Base-by-base conservation (phyloP, 2,113 vertebrate genomes). In the Bufo bufo region DNA sequence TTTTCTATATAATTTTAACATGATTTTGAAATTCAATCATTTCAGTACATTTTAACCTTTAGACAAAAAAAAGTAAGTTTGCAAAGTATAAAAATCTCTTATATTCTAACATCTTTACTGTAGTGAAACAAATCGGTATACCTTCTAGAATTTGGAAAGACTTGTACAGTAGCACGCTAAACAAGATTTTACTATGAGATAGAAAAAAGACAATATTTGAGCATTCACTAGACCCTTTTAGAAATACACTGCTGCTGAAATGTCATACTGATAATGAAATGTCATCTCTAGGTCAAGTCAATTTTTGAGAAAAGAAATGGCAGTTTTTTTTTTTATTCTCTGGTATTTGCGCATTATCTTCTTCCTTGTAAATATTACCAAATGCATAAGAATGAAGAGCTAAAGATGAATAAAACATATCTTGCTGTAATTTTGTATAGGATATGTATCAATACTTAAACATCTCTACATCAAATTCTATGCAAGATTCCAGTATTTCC, bases 201-300 rank as follows among this genome's bases (percentile, higher is more conserved):
- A 89, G 82, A 49, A 66, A 89, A 78, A 50, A 78, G 49, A 54
- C 49, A 65, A 69, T 58, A 84, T 78, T 82, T 78, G n/a, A 84
- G 66, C 82, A 78, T 89, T 78, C 49, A 61, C 61, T n/a, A 69
- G 75, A 84, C 58, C 58, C 58, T 84, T 80, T 84, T 77, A 88
- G 87, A 58, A 84, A 50, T 54, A 33, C 19, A 91, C 90, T 91
- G 90, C 80, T 91, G 78, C 0, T 3, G 63, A 87, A 92, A 90
- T 87, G 90, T 89, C 90, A 90, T 82, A 79, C 90, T 91, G 91
- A 91, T 93, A 91, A 91, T 89, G 90, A 91, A 92, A 92, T 90
- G 90, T 89, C 89, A 91, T 87, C n/a, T 77, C 90, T 80, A 90
- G 90, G 91, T 85, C 89, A 90, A 87, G 89, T 91, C 91, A 92